phyloP scores from a whole-genome alignment of 2,797 vertebrate species.

The Orientallactaga sibirica region DNA sequence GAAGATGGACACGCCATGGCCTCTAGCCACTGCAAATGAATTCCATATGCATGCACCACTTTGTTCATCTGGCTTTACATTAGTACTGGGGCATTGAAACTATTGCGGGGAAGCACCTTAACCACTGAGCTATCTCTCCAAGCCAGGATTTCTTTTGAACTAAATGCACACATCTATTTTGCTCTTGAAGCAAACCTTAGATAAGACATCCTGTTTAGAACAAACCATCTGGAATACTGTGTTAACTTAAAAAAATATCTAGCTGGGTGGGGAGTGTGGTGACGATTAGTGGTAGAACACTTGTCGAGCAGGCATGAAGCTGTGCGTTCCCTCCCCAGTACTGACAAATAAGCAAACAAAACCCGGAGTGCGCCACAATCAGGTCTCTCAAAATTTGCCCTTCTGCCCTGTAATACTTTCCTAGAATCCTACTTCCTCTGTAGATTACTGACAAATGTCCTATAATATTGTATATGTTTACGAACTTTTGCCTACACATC shows the following conservation, averaged over 20 bases:
- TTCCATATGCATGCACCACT: too few relatives aligned
- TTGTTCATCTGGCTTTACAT: too few relatives aligned
- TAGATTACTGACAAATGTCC: neutral
- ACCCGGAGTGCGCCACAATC: neutral
- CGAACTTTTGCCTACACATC: too few relatives aligned
- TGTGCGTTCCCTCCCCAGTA: neutral
- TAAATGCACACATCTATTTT: constrained; percentile 59
- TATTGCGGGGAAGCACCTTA: too few relatives aligned
- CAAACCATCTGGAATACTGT: neutral
- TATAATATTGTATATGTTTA: neutral
- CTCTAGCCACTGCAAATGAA: too few relatives aligned
- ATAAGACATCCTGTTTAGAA: neutral
- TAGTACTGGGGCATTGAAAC: too few relatives aligned
- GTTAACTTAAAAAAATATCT: neutral
- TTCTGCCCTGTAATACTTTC: neutral
- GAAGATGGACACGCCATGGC: too few relatives aligned
- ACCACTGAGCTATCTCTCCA: too few relatives aligned
- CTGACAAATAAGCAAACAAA: neutral
- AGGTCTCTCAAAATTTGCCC: neutral
- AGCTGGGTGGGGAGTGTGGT: neutral
- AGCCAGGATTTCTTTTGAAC: constrained; percentile 10
- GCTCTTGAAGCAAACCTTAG: neutral
- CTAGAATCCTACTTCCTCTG: neutral
- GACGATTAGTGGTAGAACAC: neutral
- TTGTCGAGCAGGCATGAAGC: neutral